A percentile compares a stretch with the other conserved stretches of the same genome.
These are phyloP conservation scores for Dryobates pubescens DNA, from an alignment of 2,797 vertebrate species.

Conservation along the genomic window DNA sequence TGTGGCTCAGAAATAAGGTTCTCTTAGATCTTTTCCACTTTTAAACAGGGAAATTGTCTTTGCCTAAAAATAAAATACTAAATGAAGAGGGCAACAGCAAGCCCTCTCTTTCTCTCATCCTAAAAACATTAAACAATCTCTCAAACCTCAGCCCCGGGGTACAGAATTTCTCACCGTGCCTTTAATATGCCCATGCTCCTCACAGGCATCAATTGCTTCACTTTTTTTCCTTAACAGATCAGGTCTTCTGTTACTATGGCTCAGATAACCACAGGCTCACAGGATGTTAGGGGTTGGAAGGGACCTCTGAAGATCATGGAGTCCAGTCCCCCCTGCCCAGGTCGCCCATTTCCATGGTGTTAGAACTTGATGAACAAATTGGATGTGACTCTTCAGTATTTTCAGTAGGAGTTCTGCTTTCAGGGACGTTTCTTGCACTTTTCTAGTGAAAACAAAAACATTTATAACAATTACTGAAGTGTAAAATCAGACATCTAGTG, in stretches of 20 bases:
- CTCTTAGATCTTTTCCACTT: background rate
- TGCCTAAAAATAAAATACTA: background rate
- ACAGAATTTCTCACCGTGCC: background rate
- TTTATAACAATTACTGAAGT: background rate
- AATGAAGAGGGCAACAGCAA: background rate
- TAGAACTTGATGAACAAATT: background rate
- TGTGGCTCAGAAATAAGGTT: background rate
- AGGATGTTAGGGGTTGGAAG: too few relatives aligned
- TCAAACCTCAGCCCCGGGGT: background rate
- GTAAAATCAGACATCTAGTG: background rate
- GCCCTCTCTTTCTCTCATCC: too few relatives aligned
- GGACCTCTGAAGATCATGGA: too few relatives aligned
- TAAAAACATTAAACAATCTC: background rate
- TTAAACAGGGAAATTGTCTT: background rate
- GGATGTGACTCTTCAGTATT: background rate
- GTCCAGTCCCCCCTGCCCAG: too few relatives aligned
- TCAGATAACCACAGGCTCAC: background rate
- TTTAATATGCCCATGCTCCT: background rate
- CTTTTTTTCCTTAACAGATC: background rate
- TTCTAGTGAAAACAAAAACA: background rate
- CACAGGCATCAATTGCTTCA: background rate
- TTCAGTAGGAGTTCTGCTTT: background rate
- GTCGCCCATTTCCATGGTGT: background rate
- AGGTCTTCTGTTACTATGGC: background rate
- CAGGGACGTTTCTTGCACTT: fast-evolving